These are phyloP conservation scores for Drosophila gunungcola DNA, from an alignment of 1,140 invertebrate species.

Conservation along the genomic window DNA sequence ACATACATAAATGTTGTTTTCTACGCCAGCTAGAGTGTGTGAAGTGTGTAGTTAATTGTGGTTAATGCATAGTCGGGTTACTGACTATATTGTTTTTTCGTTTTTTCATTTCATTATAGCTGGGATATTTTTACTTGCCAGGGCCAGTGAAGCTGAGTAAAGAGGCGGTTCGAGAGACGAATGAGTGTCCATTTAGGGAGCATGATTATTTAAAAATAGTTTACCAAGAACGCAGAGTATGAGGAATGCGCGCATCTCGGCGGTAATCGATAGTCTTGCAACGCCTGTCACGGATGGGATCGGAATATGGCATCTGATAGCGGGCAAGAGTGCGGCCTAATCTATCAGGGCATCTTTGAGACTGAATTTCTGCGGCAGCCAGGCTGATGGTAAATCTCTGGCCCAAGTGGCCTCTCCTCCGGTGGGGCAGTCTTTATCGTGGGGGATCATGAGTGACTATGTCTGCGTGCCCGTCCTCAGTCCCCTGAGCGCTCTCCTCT, in stretches of 20 bases:
- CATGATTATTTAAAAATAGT: slow-evolving; percentile 64
- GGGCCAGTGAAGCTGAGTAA: not conserved
- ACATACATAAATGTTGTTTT: too few relatives aligned
- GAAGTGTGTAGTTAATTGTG: too few relatives aligned
- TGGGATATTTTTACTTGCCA: slow-evolving; percentile 60
- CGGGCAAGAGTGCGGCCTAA: slow-evolving; percentile 34
- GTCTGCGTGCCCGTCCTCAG: not conserved
- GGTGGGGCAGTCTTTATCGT: slow-evolving; percentile 52
- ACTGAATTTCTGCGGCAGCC: slow-evolving; percentile 38
- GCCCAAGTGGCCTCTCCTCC: slow-evolving; percentile 78
- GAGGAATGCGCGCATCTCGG: slow-evolving; percentile 27
- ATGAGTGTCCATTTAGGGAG: slow-evolving; percentile 66
- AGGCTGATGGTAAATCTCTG: slow-evolving; percentile 67
- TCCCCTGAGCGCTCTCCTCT: not conserved
- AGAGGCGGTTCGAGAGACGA: slow-evolving; percentile 22
- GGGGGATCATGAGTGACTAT: slow-evolving; percentile 34
- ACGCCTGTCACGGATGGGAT: slow-evolving; percentile 69
- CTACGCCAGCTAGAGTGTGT: too few relatives aligned
- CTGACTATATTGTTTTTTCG: too few relatives aligned
- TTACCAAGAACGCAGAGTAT: slow-evolving; percentile 20
- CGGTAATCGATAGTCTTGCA: slow-evolving; percentile 73
- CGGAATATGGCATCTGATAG: slow-evolving; percentile 70
- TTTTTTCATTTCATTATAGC: slow-evolving; percentile 20
- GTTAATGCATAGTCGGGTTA: too few relatives aligned
- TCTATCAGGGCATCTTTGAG: slow-evolving; percentile 68